These are phyloP conservation scores for Stictocephala bisonia DNA, from an alignment of 2,888 invertebrate species.

Conservation along the genomic window DNA sequence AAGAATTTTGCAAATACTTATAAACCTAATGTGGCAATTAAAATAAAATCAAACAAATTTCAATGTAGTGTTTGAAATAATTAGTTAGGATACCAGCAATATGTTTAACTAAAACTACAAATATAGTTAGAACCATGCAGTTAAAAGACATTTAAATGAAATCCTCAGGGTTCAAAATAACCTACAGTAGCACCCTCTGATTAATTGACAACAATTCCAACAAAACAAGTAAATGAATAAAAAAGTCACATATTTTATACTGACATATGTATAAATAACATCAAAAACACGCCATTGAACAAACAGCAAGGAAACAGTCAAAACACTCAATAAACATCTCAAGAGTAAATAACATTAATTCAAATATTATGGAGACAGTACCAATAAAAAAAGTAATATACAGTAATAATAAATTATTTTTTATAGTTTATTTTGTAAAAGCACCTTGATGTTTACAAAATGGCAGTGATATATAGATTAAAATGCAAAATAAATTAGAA, in stretches of 20 bases:
- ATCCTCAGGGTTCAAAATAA: too few relatives aligned
- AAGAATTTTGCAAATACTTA: too few relatives aligned
- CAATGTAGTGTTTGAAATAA: too few relatives aligned
- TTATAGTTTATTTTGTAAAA: not conserved
- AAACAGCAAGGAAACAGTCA: slow-evolving; percentile 26
- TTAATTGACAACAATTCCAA: slow-evolving; percentile 17
- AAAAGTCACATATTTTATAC: not conserved
- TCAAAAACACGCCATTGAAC: slow-evolving; percentile 7
- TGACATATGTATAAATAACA: slow-evolving; percentile 34
- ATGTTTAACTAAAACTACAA: too few relatives aligned
- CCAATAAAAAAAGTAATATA: not conserved
- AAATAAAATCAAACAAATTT: too few relatives aligned
- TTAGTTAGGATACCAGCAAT: too few relatives aligned
- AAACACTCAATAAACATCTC: not conserved
- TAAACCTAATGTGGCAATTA: too few relatives aligned
- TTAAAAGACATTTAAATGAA: too few relatives aligned
- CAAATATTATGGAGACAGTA: not conserved
- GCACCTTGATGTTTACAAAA: too few relatives aligned
- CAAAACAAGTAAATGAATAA: slow-evolving; percentile 7
- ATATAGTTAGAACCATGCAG: too few relatives aligned
- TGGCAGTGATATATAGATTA: too few relatives aligned
- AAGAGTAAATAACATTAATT: not conserved
- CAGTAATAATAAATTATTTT: not conserved
- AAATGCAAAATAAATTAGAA: too few relatives aligned
- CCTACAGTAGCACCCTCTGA: slow-evolving; percentile 27